Conservation (phyloP, 2,888 invertebrate species). For the Melanostoma mellinum region DNA sequence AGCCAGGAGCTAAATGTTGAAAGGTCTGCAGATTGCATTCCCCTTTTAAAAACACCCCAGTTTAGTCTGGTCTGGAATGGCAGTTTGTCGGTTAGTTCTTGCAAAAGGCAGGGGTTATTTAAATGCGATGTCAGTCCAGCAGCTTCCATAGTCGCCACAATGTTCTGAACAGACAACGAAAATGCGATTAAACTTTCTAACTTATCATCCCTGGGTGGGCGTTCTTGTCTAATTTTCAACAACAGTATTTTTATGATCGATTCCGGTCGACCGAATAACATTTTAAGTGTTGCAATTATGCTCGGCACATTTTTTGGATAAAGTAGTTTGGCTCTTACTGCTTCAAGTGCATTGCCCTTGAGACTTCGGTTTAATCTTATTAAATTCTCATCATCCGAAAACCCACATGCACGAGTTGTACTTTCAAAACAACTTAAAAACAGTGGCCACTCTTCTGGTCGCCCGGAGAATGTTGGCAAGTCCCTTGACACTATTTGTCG, state of each 20-base stretch:
- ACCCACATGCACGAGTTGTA: conserved; percentile 5
- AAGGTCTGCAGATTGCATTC: not conserved
- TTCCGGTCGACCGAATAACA: conserved; percentile 13
- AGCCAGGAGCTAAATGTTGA: conserved; percentile 40
- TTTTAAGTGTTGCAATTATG: not conserved
- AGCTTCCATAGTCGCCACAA: conserved; percentile 53
- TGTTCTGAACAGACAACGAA: conserved; percentile 50
- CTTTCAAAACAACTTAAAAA: not conserved
- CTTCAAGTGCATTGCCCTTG: too few species aligned
- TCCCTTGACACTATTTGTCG: conserved; percentile 9
- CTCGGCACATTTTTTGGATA: not conserved
- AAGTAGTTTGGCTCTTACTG: not conserved
- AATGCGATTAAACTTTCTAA: conserved; percentile 3
- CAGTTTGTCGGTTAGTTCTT: conserved; percentile 61
- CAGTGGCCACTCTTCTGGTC: conserved; percentile 20
- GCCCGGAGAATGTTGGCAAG: conserved; percentile 8
- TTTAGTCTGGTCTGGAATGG: conserved; percentile 58
- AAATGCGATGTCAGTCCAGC: conserved; percentile 36
- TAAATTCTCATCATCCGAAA: conserved; percentile 11
- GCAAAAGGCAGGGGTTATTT: conserved; percentile 53
- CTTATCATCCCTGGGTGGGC: not conserved
- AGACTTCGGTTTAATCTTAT: not conserved
- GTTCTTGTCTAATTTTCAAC: not conserved
- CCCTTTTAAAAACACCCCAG: conserved; percentile 52
- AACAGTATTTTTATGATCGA: not conserved